A percentile compares a stretch with the other conserved stretches of the same genome.
Conservation (phyloP, 2,113 vertebrate species). For the Struthio camelus region DNA sequence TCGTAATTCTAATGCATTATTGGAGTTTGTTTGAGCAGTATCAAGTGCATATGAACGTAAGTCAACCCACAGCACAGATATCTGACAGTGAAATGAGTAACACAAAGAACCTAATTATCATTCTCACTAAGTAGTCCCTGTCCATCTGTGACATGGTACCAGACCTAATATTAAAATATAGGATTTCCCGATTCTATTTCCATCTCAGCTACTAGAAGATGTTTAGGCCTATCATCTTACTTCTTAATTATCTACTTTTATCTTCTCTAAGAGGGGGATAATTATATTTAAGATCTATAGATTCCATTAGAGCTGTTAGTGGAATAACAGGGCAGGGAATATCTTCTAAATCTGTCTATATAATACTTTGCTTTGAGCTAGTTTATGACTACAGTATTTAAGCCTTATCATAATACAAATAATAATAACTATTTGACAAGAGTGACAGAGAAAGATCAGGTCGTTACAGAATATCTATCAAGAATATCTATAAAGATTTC, state of each 20-base stretch:
- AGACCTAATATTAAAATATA: constrained; percentile 5
- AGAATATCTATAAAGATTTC: neutral
- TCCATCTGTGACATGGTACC: neutral
- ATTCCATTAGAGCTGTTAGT: neutral
- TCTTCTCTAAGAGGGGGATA: neutral
- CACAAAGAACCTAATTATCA: constrained; percentile 27
- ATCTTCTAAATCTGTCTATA: neutral
- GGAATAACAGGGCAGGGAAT: neutral
- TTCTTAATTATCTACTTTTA: constrained; percentile 4
- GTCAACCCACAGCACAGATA: constrained; percentile 20
- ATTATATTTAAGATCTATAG: neutral
- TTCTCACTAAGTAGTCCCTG: neutral
- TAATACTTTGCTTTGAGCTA: neutral
- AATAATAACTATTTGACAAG: neutral
- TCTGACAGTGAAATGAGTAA: neutral
- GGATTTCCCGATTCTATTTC: constrained; percentile 11
- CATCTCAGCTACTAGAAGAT: neutral
- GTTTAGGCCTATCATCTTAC: neutral
- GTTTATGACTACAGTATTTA: neutral
- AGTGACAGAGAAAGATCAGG: neutral
- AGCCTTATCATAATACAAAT: neutral
- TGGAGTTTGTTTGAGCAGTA: neutral
- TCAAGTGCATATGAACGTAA: constrained; percentile 20
- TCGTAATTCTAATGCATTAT: neutral
- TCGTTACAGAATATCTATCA: neutral